phyloP scores from a whole-genome alignment of 2,888 invertebrate species.

The Actias luna region DNA sequence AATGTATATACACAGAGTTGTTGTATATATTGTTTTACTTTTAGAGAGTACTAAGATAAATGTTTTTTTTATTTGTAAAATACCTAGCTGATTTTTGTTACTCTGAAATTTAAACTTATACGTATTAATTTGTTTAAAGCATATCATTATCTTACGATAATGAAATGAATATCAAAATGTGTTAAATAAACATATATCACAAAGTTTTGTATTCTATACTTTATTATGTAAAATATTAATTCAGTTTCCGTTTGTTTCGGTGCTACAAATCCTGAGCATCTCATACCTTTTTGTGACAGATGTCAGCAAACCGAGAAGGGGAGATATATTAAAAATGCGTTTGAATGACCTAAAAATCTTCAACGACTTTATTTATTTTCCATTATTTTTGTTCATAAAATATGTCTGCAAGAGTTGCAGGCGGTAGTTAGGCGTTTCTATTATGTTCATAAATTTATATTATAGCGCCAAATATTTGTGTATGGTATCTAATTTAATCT shows the following conservation, averaged over 20 bases:
- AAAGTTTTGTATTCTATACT: slow-evolving; percentile 7
- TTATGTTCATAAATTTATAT: neutral
- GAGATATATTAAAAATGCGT: slow-evolving; percentile 62
- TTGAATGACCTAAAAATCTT: slow-evolving; percentile 52
- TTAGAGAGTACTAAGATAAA: no score
- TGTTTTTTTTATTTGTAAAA: no score
- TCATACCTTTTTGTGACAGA: slow-evolving; percentile 58
- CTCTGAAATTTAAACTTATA: no score
- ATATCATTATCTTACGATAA: no score
- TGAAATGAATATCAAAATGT: no score
- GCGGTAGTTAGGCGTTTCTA: neutral
- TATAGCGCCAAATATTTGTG: neutral
- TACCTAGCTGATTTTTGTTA: no score
- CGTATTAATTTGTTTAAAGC: no score
- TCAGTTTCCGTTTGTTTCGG: slow-evolving; percentile 26
- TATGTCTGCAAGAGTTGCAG: neutral
- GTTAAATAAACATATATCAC: no score
- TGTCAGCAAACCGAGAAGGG: slow-evolving; percentile 55
- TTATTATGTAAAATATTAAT: slow-evolving; percentile 1
- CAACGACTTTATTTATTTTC: slow-evolving; percentile 18
- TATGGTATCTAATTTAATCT: no score
- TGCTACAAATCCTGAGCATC: slow-evolving; percentile 35
- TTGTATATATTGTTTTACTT: no score
- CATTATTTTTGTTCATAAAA: neutral
- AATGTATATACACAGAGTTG: no score